Evolutionary conservation across 2,888 invertebrate genomes (phyloP).

Genomic region (Morpho helenor): DNA sequence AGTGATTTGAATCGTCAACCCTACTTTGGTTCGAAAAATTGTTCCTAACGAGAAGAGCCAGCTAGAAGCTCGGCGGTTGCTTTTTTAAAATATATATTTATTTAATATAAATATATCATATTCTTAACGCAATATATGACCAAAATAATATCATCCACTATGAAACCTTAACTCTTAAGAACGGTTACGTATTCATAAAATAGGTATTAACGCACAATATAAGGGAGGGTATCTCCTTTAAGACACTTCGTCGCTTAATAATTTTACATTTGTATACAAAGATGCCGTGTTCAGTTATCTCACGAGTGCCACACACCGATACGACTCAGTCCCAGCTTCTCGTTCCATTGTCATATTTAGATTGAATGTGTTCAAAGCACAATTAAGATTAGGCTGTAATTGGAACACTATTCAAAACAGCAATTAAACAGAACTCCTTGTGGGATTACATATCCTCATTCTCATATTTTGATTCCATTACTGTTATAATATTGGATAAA

Average conservation of each 20-base stretch:
- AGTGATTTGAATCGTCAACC: too few species aligned
- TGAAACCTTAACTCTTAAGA: too few species aligned
- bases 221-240: conserved; percentile 50
- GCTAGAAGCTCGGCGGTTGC: too few species aligned
- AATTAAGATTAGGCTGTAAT: conserved; percentile 68
- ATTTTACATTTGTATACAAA: conserved; percentile 72
- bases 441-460: conserved; percentile 8
- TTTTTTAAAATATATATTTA: too few species aligned
- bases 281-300: conserved; percentile 68
- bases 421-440: conserved; percentile 9
- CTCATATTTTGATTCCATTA: conserved; percentile 23
- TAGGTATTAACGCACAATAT: conserved; percentile 37
- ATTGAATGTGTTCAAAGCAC: conserved; percentile 73
- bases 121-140: too few species aligned
- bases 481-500: conserved; percentile 11
- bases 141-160: too few species aligned
- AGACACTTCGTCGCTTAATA: conserved; percentile 65
- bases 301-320: conserved; percentile 69
- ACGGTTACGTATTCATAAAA: conserved; percentile 4
- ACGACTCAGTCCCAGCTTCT: conserved; percentile 60
- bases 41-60: too few species aligned
- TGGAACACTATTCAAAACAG: conserved; percentile 18
- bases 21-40: too few species aligned
- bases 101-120: too few species aligned
- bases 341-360: conserved; percentile 74